Evolutionary conservation across 2,113 vertebrate genomes (phyloP).

Genomic region (Solea senegalensis): DNA sequence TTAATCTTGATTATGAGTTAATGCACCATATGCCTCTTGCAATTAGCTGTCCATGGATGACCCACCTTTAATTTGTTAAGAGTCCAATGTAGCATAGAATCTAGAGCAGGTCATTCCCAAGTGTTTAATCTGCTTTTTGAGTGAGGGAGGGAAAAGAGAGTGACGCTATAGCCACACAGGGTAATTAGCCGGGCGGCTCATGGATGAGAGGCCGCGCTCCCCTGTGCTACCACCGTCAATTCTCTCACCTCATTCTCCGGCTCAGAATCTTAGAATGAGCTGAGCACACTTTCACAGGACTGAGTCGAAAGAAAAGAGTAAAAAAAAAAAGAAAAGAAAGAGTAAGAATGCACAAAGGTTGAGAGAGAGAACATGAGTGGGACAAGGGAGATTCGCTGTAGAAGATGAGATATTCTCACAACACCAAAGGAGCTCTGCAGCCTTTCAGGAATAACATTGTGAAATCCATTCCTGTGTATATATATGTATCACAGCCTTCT

Average conservation of each 20-base stretch:
- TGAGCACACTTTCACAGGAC: constrained; percentile 1
- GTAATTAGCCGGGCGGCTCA: constrained; percentile 76
- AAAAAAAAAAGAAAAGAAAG: neutral
- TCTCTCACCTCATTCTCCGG: constrained; percentile 45
- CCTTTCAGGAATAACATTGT: constrained; percentile 27
- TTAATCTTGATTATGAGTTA: constrained; percentile 83
- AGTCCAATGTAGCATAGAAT: constrained; percentile 84
- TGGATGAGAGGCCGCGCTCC: constrained; percentile 63
- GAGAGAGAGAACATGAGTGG: constrained; percentile 32
- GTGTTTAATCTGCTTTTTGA: constrained; percentile 76
- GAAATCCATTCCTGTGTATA: constrained; percentile 31
- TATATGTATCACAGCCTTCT: too few species aligned
- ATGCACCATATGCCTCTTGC: constrained; percentile 79
- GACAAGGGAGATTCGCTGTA: constrained; percentile 20
- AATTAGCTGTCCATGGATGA: constrained; percentile 81
- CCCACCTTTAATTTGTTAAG: constrained; percentile 81
- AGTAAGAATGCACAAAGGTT: constrained; percentile 9
- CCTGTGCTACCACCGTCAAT: constrained; percentile 62
- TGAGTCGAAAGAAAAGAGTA: neutral
- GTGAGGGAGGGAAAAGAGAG: constrained; percentile 12
- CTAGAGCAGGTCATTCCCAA: constrained; percentile 78
- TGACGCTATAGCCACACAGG: constrained; percentile 30
- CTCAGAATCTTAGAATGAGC: constrained; percentile 64
- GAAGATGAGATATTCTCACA: constrained; percentile 58
- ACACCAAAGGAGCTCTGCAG: constrained; percentile 53